phyloP scores from a whole-genome alignment of 2,113 vertebrate genomes.

The Turdus rufiventris region DNA sequence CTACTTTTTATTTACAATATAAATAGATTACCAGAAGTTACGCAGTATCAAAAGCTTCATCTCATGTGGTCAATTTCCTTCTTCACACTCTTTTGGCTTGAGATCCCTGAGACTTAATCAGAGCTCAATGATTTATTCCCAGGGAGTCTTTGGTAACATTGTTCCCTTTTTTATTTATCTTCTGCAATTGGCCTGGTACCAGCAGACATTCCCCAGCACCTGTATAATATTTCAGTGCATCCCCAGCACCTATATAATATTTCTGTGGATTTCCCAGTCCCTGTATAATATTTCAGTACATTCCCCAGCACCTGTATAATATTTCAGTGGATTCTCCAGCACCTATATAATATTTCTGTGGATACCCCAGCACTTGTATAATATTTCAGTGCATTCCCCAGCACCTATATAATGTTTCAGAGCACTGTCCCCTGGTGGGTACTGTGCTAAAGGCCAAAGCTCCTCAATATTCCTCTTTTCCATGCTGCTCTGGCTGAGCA shows the following conservation, averaged over 20 bases:
- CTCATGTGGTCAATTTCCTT: not conserved
- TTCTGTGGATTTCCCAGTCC: not conserved
- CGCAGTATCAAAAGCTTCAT: not conserved
- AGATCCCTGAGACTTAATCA: not conserved
- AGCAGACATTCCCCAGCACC: not conserved
- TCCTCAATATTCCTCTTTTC: not conserved
- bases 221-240: not conserved
- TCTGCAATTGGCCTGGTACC: not conserved
- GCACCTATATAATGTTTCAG: not conserved
- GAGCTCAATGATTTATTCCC: not conserved
- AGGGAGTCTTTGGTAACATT: not conserved
- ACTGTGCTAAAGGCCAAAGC: not conserved
- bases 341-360: not conserved
- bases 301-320: not conserved
- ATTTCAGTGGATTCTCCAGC: not conserved
- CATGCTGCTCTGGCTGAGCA: not conserved
- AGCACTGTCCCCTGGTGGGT: accelerated
- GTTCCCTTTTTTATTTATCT: not conserved
- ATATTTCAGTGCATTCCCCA: not conserved
- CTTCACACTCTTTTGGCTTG: not conserved
- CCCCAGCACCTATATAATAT: not conserved
- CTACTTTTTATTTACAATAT: not conserved
- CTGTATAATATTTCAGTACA: not conserved
- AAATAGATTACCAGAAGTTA: not conserved
- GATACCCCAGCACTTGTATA: not conserved